These are phyloP conservation scores for Pelagia noctiluca DNA, from an alignment of 30 jellyfish, hydroid and myxozoan species.

Conservation along the genomic window DNA sequence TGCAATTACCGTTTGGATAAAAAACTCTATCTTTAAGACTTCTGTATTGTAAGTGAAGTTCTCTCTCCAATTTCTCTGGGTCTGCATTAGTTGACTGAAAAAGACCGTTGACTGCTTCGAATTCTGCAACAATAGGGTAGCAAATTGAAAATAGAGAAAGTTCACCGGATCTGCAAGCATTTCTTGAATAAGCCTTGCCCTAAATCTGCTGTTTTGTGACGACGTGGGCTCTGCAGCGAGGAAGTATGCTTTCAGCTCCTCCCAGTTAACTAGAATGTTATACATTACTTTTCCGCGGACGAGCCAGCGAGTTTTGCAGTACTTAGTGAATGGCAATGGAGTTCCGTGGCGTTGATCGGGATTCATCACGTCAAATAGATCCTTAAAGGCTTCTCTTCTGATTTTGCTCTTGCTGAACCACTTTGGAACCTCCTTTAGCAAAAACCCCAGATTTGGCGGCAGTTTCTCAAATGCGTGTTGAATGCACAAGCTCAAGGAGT, in stretches of 20 bases:
- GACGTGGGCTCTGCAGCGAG: constrained; percentile 44
- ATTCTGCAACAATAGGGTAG: constrained; percentile 62
- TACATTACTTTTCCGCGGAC: constrained; percentile 75
- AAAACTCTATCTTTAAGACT: no score
- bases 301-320: constrained; percentile 58
- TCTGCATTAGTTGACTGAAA: constrained; percentile 81
- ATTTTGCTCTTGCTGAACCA: constrained; percentile 55
- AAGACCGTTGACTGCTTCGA: constrained; percentile 58
- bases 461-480: constrained; percentile 3
- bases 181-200: constrained; percentile 62
- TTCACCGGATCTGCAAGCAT: constrained; percentile 61
- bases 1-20: no score
- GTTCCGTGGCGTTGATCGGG: constrained; percentile 6
- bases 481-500: constrained; percentile 69
- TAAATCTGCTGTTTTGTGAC: constrained; percentile 10
- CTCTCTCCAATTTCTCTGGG: constrained; percentile 44
- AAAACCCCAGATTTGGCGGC: constrained; percentile 61
- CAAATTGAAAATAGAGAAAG: constrained; percentile 58
- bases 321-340: background rate
- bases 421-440: constrained; percentile 50
- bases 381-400: constrained; percentile 26
- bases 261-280: constrained; percentile 74
- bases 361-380: constrained; percentile 5
- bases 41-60: no score
- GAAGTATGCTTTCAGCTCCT: constrained; percentile 74